Evolutionary conservation across 2,888 invertebrate species (phyloP).

Genomic region (Myopa testacea): DNA sequence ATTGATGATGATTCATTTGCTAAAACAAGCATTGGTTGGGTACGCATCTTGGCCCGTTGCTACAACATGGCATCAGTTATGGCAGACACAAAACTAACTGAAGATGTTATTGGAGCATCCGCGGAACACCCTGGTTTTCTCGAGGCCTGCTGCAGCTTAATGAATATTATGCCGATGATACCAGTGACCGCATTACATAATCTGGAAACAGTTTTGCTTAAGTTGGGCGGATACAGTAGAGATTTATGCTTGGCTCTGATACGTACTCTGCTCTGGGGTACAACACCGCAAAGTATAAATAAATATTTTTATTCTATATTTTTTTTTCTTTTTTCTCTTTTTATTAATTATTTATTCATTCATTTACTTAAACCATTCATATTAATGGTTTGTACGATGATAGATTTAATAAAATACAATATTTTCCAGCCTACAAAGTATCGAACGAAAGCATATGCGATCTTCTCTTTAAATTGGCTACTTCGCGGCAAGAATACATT

Average conservation of each 20-base stretch:
- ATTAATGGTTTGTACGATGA: not conserved
- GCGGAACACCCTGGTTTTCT: constrained; percentile 76
- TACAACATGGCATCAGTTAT: constrained; percentile 70
- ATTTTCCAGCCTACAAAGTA: constrained; percentile 62
- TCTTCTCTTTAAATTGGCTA: constrained; percentile 83
- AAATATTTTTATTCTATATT: not conserved
- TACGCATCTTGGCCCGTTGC: constrained; percentile 84
- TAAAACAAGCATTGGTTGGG: constrained; percentile 83
- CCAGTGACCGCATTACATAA: constrained; percentile 71
- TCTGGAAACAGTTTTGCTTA: constrained; percentile 77
- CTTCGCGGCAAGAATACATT: constrained; percentile 69
- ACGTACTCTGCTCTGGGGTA: constrained; percentile 72
- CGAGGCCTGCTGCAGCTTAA: constrained; percentile 78
- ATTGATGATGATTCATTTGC: constrained; percentile 66
- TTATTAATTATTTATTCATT: not conserved
- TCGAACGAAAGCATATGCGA: constrained; percentile 78
- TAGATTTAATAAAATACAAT: not conserved
- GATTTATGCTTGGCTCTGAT: constrained; percentile 73
- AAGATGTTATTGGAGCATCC: constrained; percentile 70
- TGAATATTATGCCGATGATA: constrained; percentile 76
- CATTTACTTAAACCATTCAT: not conserved
- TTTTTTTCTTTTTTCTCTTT: not conserved
- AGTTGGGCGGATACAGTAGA: constrained; percentile 76
- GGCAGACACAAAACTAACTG: constrained; percentile 62
- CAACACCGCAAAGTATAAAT: constrained; percentile 67